Evolutionary conservation across 2,113 vertebrate species (phyloP).

Genomic region (Bolborhynchus lineola): DNA sequence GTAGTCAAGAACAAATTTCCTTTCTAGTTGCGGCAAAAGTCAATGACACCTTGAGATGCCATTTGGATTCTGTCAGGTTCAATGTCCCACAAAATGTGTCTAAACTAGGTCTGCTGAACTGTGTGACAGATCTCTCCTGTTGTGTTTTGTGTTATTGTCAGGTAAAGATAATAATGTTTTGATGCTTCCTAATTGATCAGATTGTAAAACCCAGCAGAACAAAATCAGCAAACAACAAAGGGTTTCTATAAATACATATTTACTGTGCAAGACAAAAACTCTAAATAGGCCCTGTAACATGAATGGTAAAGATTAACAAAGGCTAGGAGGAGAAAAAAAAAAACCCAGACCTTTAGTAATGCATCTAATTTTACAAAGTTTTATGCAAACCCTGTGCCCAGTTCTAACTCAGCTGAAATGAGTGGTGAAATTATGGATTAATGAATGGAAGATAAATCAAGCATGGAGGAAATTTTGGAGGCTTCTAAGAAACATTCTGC

Average conservation of each 20-base stretch:
- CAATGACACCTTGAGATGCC: background rate
- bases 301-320: background rate
- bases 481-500: background rate
- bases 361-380: background rate
- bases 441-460: slow-evolving; percentile 11
- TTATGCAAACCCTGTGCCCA: background rate
- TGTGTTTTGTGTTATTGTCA: background rate
- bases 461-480: background rate
- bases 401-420: background rate
- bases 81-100: background rate
- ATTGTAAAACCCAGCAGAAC: background rate
- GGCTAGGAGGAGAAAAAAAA: background rate
- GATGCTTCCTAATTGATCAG: background rate
- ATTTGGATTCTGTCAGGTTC: background rate
- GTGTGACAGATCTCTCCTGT: background rate
- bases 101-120: background rate
- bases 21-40: background rate
- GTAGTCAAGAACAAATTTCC: background rate
- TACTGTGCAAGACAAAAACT: background rate
- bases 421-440: slow-evolving; percentile 13
- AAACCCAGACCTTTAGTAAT: background rate
- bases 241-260: background rate
- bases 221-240: background rate
- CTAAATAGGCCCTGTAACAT: background rate
- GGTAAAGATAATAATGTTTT: background rate